phyloP scores from a whole-genome alignment of 2,113 vertebrate genomes.

The Perca fluviatilis region DNA sequence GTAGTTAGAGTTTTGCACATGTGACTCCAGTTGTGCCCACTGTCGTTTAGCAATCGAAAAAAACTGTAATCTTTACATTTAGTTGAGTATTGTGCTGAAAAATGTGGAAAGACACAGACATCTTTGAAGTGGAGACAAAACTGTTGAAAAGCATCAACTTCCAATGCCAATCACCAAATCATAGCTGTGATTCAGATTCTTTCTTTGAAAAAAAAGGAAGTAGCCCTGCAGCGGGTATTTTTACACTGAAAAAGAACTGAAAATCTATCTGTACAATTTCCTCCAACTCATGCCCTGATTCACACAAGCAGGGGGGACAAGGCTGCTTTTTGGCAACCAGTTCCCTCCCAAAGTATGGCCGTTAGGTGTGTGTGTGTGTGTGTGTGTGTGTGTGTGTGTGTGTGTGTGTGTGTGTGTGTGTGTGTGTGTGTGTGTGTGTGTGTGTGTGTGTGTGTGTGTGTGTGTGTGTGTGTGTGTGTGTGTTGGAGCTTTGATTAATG shows the following conservation, averaged over 20 bases:
- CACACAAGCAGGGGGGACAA: slow-evolving; percentile 29
- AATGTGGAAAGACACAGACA: not conserved
- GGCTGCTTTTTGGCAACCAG: slow-evolving; percentile 49
- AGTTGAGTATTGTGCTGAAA: not conserved
- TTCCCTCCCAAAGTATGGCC: slow-evolving; percentile 40
- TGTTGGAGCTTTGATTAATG: slow-evolving; percentile 68
- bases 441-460: slow-evolving; percentile 6
- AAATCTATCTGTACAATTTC: slow-evolving; percentile 45
- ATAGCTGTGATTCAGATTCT: slow-evolving; percentile 22
- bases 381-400: slow-evolving; percentile 1
- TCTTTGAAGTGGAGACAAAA: not conserved
- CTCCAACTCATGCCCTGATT: slow-evolving; percentile 41
- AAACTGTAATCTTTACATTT: not conserved
- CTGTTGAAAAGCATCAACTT: not conserved
- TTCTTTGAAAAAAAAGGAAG: slow-evolving; percentile 29
- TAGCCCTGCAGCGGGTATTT: slow-evolving; percentile 40
- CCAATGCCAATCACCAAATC: slow-evolving; percentile 22
- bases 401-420: slow-evolving; percentile 24
- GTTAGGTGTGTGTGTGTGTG: slow-evolving; percentile 24
- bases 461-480: slow-evolving; percentile 17
- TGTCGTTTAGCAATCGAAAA: too few relatives aligned
- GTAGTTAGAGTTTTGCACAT: too few relatives aligned
- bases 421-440: slow-evolving; percentile 23
- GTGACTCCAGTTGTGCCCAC: too few relatives aligned
- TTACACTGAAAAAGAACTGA: slow-evolving; percentile 26